These are phyloP conservation scores for Cygnus olor DNA, from an alignment of 2,797 vertebrate genomes.

Conservation along the genomic window DNA sequence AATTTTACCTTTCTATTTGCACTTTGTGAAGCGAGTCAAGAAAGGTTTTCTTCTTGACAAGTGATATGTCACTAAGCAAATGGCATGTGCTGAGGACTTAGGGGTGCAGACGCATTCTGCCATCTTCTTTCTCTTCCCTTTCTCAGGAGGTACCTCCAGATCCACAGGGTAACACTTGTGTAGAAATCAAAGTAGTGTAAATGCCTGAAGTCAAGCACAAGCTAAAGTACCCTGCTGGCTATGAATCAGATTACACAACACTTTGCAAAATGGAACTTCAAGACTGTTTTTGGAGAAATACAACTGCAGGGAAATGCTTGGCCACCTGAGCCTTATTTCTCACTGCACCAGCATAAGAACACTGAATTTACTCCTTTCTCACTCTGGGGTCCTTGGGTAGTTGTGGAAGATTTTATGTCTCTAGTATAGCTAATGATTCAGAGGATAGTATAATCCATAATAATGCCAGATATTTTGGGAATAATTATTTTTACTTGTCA, in stretches of 20 bases:
- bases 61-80: background rate
- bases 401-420: background rate
- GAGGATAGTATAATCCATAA: background rate
- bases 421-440: background rate
- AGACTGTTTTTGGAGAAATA: background rate
- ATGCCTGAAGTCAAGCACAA: background rate
- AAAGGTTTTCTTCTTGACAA: background rate
- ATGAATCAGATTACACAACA: background rate
- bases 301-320: background rate
- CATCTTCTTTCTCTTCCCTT: background rate
- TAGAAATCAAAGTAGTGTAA: background rate
- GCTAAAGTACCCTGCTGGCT: background rate
- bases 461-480: background rate
- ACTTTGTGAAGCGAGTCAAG: background rate
- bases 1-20: background rate
- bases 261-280: background rate
- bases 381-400: background rate
- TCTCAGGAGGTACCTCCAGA: background rate
- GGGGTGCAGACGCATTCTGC: background rate
- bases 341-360: background rate
- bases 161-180: background rate
- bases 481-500: constrained; percentile 5
- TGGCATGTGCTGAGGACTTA: background rate
- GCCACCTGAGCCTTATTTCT: background rate
- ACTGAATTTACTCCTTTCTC: background rate